These are phyloP conservation scores for Drosophila pseudotalamancana DNA, from an alignment of 2,888 invertebrate species.

Conservation along the genomic window DNA sequence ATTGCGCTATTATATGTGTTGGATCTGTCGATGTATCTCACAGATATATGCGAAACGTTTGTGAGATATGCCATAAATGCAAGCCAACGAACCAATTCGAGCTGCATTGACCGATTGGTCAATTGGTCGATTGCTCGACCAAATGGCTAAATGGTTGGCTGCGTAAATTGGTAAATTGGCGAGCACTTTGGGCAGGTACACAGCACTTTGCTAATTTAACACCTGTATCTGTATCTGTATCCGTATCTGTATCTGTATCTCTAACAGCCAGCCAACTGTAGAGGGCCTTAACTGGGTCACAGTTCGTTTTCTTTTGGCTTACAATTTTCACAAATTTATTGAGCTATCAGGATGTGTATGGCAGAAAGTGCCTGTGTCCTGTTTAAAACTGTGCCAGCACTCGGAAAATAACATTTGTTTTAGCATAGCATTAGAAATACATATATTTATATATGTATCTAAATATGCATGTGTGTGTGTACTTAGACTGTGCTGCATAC, in stretches of 20 bases:
- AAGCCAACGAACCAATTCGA: slow-evolving; percentile 1
- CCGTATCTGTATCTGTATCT: background rate
- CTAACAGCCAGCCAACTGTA: background rate
- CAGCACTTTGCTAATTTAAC: slow-evolving; percentile 39
- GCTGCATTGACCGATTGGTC: slow-evolving; percentile 5
- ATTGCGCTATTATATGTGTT: slow-evolving; percentile 12
- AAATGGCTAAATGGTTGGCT: slow-evolving; percentile 28
- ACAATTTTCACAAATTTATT: slow-evolving; percentile 32
- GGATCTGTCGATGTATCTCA: background rate
- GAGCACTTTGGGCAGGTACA: slow-evolving; percentile 17
- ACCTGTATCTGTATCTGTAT: slow-evolving; percentile 10
- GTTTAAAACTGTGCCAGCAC: slow-evolving; percentile 41
- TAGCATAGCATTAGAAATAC: slow-evolving; percentile 15
- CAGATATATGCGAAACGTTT: slow-evolving; percentile 1
- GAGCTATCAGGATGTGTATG: slow-evolving; percentile 40
- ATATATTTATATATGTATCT: background rate
- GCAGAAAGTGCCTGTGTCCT: slow-evolving; percentile 15
- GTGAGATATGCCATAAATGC: slow-evolving; percentile 1
- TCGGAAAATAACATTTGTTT: slow-evolving; percentile 24
- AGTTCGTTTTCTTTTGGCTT: slow-evolving; percentile 1
- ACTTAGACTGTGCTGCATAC: slow-evolving; percentile 19
- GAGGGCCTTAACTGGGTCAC: slow-evolving; percentile 37
- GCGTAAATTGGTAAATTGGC: slow-evolving; percentile 63
- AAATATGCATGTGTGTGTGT: background rate
- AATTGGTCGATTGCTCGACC: slow-evolving; percentile 3